These are phyloP conservation scores for Eupithecia subfuscata DNA, from an alignment of 2,888 invertebrate genomes.

Conservation along the genomic window DNA sequence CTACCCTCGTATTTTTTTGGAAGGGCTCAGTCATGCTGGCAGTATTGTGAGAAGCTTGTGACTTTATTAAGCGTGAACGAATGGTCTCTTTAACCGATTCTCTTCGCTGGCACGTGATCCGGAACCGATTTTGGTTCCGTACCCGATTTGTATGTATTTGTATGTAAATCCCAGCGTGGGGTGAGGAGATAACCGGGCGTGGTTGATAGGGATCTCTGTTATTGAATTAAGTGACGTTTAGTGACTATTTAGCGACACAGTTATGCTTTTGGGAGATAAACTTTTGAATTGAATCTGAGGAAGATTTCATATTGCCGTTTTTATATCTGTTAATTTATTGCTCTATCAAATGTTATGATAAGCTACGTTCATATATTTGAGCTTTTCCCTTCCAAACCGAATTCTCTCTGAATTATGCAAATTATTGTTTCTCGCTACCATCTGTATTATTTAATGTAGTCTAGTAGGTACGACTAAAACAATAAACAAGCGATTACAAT, in stretches of 20 bases:
- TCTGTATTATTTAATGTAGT: constrained; percentile 28
- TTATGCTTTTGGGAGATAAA: constrained; percentile 43
- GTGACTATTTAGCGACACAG: constrained; percentile 57
- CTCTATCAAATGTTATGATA: constrained; percentile 18
- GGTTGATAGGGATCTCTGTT: constrained; percentile 75
- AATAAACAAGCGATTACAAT: constrained; percentile 32
- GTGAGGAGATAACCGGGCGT: constrained; percentile 77
- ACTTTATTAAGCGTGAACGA: constrained; percentile 82
- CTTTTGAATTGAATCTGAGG: constrained; percentile 40
- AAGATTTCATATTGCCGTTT: constrained; percentile 33
- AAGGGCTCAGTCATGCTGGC: constrained; percentile 67
- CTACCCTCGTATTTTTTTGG: constrained; percentile 66
- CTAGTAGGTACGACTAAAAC: constrained; percentile 21
- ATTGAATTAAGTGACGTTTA: constrained; percentile 80
- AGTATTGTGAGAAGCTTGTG: constrained; percentile 82
- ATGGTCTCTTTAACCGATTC: constrained; percentile 83
- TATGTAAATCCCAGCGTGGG: constrained; percentile 78
- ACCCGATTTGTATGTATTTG: constrained; percentile 78
- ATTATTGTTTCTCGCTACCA: constrained; percentile 8
- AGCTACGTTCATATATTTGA: background rate
- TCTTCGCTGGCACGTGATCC: constrained; percentile 86
- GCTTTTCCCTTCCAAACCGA: background rate
- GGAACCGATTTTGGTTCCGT: constrained; percentile 80
- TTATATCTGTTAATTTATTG: constrained; percentile 24
- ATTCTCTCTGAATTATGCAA: background rate